Evolutionary conservation across 2,888 invertebrate genomes (phyloP), one percentile per base, ranked within the genome.

Genomic region (Cataglyphis albicans): DNA sequence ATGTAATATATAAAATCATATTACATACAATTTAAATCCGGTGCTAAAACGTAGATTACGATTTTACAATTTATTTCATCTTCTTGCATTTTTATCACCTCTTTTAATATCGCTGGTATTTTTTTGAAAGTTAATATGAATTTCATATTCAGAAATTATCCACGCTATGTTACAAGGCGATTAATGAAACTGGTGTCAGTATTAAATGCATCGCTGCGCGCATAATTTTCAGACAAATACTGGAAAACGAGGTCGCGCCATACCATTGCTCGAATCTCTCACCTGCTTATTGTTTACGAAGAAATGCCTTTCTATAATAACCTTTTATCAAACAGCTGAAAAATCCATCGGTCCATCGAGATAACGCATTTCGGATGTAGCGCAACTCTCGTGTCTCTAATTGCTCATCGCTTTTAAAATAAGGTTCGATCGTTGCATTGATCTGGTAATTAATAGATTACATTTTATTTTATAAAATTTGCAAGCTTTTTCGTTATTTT

Each of bases 111-210:
- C 12, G 15, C 6, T 29, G 18, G 2, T 59, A 38, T n/a, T 74
- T 61, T 65, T 38, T 65, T 12, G 3, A 65, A 35, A 9, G 35
- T n/a, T 25, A 38, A 65, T 12, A 15, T 65, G 6, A 29, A 76
- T 76, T 55, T 76, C 52, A 35, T 25, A 75, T 64, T 64, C 75
- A 38, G 35, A 75, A 55, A 65, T 38, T 41, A 76, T 48, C 38
- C 3, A 29, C 9, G n/a, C 25, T 75, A 32, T 1, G 9, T 55
- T 59, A 41, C 52, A 75, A 64, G 25, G 3, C n/a, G 25, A 10
- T 65, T 65, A 65, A 75, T 52, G 18, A 35, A 64, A 76, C 12
- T 52, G 25, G 9, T 55, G 44, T 78, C 44, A 70, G n/a, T 32
- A 21, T 78, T 78, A 59, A 70, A 41, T 29, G 25, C 41, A 78